A percentile compares a stretch with the other conserved stretches of the same genome.
Evolutionary conservation across 2,888 invertebrate genomes (phyloP).

Genomic region (Thymelicus lineola): DNA sequence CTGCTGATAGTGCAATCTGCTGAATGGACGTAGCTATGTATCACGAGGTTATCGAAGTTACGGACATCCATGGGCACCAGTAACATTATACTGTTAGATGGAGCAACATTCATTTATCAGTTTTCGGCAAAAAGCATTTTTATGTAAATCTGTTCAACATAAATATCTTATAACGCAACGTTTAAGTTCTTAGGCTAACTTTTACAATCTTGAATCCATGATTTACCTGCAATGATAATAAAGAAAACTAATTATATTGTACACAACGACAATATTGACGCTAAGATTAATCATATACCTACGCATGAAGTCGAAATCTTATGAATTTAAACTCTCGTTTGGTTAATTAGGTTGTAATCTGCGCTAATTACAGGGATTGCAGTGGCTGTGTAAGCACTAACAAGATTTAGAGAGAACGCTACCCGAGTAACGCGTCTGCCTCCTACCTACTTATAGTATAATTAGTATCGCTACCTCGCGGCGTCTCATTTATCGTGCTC

Average conservation of each 20-base stretch:
- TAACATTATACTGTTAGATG: no score
- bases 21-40: no score
- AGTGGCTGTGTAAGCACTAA: conserved; percentile 59
- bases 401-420: conserved; percentile 73
- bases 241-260: background rate
- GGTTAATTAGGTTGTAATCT: conserved; percentile 25
- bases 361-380: conserved; percentile 37
- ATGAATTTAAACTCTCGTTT: conserved; percentile 23
- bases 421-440: conserved; percentile 67
- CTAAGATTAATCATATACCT: background rate
- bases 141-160: no score
- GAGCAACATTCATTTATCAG: no score
- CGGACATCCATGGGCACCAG: no score
- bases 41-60: no score
- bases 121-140: no score
- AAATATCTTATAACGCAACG: no score
- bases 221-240: no score
- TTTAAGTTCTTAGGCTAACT: no score
- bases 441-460: conserved; percentile 62
- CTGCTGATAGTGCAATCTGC: no score
- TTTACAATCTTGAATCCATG: no score
- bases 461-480: conserved; percentile 83
- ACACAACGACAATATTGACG: background rate
- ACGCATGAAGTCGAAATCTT: background rate
- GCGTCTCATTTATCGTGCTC: conserved; percentile 82